These are phyloP conservation scores for Lasius platythorax DNA, from an alignment of 2,888 invertebrate species.

Conservation along the genomic window DNA sequence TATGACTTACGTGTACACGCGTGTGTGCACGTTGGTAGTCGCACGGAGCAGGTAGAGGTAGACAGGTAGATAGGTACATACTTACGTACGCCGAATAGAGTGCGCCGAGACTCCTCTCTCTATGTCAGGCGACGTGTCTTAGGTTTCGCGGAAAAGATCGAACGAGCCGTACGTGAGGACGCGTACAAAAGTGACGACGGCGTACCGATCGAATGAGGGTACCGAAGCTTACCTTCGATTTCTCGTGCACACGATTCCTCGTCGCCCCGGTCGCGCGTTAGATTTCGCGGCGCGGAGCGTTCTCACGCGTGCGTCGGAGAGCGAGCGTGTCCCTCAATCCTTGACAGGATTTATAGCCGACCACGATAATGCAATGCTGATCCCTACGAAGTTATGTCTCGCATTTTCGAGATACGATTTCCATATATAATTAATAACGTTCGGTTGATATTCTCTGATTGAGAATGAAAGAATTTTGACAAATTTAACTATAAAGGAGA, in stretches of 20 bases:
- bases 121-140: constrained; percentile 78
- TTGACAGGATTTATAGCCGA: constrained; percentile 25
- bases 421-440: background rate
- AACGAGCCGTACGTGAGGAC: constrained; percentile 82
- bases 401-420: background rate
- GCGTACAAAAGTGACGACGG: constrained; percentile 75
- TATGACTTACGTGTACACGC: constrained; percentile 56
- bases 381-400: no score
- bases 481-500: background rate
- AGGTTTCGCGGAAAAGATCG: constrained; percentile 83
- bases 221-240: constrained; percentile 53
- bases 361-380: background rate
- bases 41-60: constrained; percentile 50
- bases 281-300: constrained; percentile 29
- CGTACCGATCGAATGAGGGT: constrained; percentile 67
- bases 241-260: constrained; percentile 22
- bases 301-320: constrained; percentile 34
- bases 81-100: constrained; percentile 79
- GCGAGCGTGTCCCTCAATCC: constrained; percentile 8
- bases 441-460: background rate
- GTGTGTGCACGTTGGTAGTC: constrained; percentile 58
- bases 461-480: background rate
- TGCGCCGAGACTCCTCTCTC: constrained; percentile 69
- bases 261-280: background rate
- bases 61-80: constrained; percentile 62